Percentiles rank a stretch among this genome's conserved stretches.
phyloP scores from a whole-genome alignment of 2,113 vertebrate species.

The Epinephelus moara region DNA sequence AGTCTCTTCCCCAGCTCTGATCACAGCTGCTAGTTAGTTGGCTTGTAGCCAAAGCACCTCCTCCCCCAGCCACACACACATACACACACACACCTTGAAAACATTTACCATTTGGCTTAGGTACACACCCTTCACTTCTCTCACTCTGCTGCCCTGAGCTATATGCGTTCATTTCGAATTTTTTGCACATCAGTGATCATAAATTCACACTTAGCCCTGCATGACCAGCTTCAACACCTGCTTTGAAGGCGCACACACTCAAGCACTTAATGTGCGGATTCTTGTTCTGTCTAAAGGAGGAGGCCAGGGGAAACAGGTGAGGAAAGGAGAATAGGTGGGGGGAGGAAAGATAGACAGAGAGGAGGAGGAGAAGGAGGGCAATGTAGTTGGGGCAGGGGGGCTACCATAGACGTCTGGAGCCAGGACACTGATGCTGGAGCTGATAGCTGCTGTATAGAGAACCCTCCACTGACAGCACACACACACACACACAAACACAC shows the following conservation, averaged over 20 bases:
- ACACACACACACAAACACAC: constrained; percentile 43
- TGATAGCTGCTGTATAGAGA: constrained; percentile 70
- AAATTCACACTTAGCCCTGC: constrained; percentile 41
- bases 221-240: constrained; percentile 55
- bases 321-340: constrained; percentile 42
- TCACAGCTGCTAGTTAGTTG: constrained; percentile 59
- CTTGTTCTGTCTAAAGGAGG: constrained; percentile 17
- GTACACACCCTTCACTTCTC: constrained; percentile 41
- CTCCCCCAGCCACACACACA: constrained; percentile 12
- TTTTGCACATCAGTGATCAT: constrained; percentile 26
- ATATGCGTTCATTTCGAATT: constrained; percentile 32
- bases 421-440: constrained; percentile 77
- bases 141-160: constrained; percentile 28
- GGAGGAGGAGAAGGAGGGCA: constrained; percentile 29
- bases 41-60: constrained; percentile 64
- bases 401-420: constrained; percentile 77
- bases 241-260: constrained; percentile 21
- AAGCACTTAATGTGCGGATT: constrained; percentile 17
- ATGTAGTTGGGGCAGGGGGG: constrained; percentile 39
- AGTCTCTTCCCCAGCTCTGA: constrained; percentile 49
- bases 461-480: constrained; percentile 60
- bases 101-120: constrained; percentile 42
- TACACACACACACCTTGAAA: constrained; percentile 40
- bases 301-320: constrained; percentile 61
- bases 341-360: constrained; percentile 15